Evolutionary conservation across 2,113 vertebrate genomes (phyloP).

Genomic region (Onychostruthus taczanowskii): DNA sequence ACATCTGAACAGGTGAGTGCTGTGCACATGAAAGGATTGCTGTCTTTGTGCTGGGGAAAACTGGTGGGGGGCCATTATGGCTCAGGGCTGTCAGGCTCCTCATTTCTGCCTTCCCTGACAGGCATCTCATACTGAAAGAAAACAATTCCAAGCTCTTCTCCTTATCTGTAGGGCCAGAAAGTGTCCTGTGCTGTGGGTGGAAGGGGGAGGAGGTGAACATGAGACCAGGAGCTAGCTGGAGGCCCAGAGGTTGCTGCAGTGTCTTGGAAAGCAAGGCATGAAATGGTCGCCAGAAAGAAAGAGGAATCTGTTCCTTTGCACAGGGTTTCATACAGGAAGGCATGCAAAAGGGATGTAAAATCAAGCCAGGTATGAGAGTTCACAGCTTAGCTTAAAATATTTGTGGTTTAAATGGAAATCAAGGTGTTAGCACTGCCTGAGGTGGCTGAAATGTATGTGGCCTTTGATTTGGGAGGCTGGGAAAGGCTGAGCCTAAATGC

Average conservation of each 20-base stretch:
- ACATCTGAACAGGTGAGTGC: constrained; percentile 39
- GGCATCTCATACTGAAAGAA: background rate
- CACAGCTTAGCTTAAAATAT: background rate
- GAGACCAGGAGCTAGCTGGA: background rate
- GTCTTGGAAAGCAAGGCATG: background rate
- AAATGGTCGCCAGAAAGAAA: background rate
- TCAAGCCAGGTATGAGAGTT: background rate
- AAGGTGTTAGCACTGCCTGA: background rate
- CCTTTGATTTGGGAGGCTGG: background rate
- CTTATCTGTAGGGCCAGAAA: background rate
- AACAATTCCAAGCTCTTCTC: background rate
- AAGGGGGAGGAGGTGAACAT: background rate
- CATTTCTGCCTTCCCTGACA: background rate
- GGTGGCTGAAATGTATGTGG: background rate
- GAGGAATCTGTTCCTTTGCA: background rate
- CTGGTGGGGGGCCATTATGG: background rate
- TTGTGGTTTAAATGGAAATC: background rate
- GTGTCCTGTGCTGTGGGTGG: background rate
- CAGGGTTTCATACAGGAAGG: background rate
- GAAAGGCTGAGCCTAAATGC: background rate
- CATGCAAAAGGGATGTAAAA: background rate
- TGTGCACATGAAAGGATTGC: background rate
- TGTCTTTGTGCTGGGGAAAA: background rate
- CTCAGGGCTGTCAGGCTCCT: background rate
- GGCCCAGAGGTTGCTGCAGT: background rate